Evolutionary conservation across 35 echinoderm and acorn worm species (phyloP).

Genomic region (Acanthaster planci): DNA sequence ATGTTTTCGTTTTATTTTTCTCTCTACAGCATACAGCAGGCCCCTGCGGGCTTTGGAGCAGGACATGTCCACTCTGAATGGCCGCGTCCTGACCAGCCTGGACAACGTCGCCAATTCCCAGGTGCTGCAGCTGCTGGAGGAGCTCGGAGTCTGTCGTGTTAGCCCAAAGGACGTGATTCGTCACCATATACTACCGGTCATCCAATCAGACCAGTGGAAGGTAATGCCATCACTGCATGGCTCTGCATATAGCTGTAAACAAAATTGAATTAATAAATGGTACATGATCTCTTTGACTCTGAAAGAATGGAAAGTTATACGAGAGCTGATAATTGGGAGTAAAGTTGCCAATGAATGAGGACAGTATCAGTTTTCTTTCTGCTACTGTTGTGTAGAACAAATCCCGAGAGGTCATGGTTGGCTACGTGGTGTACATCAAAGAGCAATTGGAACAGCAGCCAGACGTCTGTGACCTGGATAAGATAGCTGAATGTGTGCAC

Average conservation of each 20-base stretch:
- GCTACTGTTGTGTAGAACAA: slow-evolving; percentile 9
- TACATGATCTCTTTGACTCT: too few relatives aligned
- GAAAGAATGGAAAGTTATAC: too few relatives aligned
- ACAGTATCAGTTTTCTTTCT: too few relatives aligned
- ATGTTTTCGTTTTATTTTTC: too few relatives aligned
- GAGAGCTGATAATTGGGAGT: too few relatives aligned
- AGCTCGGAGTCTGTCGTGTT: slow-evolving; percentile 47
- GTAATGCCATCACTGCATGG: too few relatives aligned
- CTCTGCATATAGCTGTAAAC: too few relatives aligned
- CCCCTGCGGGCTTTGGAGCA: slow-evolving; percentile 32
- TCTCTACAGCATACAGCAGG: not conserved
- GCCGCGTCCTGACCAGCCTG: slow-evolving; percentile 37
- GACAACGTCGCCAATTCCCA: slow-evolving; percentile 55
- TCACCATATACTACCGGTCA: slow-evolving; percentile 57
- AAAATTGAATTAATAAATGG: too few relatives aligned
- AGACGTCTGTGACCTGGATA: slow-evolving; percentile 21
- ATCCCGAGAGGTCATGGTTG: slow-evolving; percentile 14
- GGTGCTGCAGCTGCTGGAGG: slow-evolving; percentile 36
- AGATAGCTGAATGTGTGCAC: not conserved
- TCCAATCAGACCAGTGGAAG: slow-evolving; percentile 54
- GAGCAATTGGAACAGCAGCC: slow-evolving; percentile 29
- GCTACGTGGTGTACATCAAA: slow-evolving; percentile 61
- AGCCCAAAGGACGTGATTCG: slow-evolving; percentile 49
- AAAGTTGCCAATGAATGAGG: too few relatives aligned
- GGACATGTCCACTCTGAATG: slow-evolving; percentile 36